These are phyloP conservation scores for Motacilla tschutschensis DNA, from an alignment of 2,113 vertebrate genomes.

Conservation along the genomic window DNA sequence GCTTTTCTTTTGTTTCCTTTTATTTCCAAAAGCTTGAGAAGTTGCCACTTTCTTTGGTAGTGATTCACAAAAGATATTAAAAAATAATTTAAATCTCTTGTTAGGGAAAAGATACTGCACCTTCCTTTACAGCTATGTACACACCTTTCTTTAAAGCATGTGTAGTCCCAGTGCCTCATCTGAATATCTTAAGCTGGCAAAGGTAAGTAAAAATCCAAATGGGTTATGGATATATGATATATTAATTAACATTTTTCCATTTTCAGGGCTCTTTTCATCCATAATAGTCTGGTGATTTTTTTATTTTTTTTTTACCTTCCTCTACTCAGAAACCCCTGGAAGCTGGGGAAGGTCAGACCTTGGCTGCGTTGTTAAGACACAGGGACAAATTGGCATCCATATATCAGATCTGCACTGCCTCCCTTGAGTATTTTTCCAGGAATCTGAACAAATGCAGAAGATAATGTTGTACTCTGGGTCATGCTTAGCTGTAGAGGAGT, in stretches of 20 bases:
- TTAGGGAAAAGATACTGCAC: neutral
- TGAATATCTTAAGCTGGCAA: neutral
- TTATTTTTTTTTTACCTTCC: neutral
- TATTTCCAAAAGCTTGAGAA: slow-evolving; percentile 44
- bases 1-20: slow-evolving; percentile 57
- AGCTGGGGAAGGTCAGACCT: slow-evolving; percentile 15
- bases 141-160: neutral
- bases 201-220: neutral
- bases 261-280: slow-evolving; percentile 5
- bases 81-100: slow-evolving; percentile 33
- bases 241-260: slow-evolving; percentile 18
- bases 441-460: neutral
- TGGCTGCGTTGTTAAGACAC: slow-evolving; percentile 7
- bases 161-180: neutral
- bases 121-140: neutral
- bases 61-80: slow-evolving; percentile 46
- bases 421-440: slow-evolving; percentile 21
- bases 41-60: slow-evolving; percentile 44
- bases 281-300: neutral
- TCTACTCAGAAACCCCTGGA: neutral
- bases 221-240: neutral
- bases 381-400: slow-evolving; percentile 23
- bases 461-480: neutral
- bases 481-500: neutral
- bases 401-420: neutral